Percentiles rank a stretch among this genome's conserved stretches.
Evolutionary conservation across 2,797 vertebrate genomes (phyloP).

Genomic region (Coranthus polyacanthus): DNA sequence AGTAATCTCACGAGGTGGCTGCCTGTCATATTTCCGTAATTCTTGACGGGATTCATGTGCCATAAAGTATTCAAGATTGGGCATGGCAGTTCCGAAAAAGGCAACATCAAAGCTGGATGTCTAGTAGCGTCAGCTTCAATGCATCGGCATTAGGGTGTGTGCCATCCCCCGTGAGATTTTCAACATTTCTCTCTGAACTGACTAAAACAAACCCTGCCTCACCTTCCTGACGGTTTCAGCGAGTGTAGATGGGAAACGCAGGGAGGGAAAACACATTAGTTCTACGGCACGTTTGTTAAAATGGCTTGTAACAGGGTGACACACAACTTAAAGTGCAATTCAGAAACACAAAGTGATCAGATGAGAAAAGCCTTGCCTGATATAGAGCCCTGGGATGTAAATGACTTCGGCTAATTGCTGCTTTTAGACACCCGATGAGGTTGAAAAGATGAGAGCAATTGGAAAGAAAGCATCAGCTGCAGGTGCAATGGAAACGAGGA

Average conservation of each 20-base stretch:
- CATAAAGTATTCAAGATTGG: slow-evolving; percentile 28
- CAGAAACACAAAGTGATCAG: slow-evolving; percentile 75
- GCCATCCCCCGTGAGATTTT: slow-evolving; percentile 30
- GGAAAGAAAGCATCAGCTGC: slow-evolving; percentile 55
- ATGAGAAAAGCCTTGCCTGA: slow-evolving; percentile 69
- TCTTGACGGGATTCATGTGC: slow-evolving; percentile 50
- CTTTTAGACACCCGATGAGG: slow-evolving; percentile 72
- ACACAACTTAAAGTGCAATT: slow-evolving; percentile 59
- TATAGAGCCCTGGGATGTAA: slow-evolving; percentile 74
- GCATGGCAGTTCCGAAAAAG: slow-evolving; percentile 14
- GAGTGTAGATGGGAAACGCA: slow-evolving; percentile 1
- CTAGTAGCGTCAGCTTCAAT: slow-evolving; percentile 16
- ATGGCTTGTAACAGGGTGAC: slow-evolving; percentile 29
- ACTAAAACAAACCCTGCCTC: slow-evolving; percentile 21
- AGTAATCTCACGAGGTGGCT: slow-evolving; percentile 45
- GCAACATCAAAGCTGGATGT: slow-evolving; percentile 55
- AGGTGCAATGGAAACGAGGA: slow-evolving; percentile 59
- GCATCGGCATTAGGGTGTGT: slow-evolving; percentile 19
- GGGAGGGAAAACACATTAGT: slow-evolving; percentile 22
- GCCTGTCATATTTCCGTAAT: slow-evolving; percentile 45
- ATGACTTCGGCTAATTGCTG: slow-evolving; percentile 80
- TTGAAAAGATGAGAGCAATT: slow-evolving; percentile 54
- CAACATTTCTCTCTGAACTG: slow-evolving; percentile 26
- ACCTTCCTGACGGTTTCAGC: slow-evolving; percentile 6
- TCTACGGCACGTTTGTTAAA: slow-evolving; percentile 7